These are phyloP conservation scores for Carlito syrichta DNA, from an alignment of 2,113 vertebrate species.

Conservation along the genomic window DNA sequence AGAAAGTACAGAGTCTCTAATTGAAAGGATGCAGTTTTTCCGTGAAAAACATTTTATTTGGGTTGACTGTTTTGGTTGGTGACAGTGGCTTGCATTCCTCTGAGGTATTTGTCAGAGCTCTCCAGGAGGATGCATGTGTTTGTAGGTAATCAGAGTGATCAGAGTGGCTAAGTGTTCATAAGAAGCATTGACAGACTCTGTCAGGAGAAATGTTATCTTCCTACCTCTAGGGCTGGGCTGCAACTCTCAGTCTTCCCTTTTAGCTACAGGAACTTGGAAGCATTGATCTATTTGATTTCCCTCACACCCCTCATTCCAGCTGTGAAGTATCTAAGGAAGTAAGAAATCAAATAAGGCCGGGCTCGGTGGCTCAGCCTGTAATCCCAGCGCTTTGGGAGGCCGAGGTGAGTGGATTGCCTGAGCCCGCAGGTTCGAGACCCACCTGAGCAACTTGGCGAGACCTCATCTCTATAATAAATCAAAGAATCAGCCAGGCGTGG, in stretches of 20 bases:
- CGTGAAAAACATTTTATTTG: not conserved
- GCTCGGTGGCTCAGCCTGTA: no score
- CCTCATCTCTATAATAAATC: no score
- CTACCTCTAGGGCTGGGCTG: not conserved
- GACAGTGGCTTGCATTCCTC: not conserved
- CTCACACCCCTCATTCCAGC: not conserved
- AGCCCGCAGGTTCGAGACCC: no score
- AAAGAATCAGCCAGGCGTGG: no score
- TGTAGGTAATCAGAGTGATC: not conserved
- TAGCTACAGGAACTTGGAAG: not conserved
- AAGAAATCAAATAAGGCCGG: constrained; percentile 12
- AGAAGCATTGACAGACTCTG: not conserved
- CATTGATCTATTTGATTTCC: not conserved
- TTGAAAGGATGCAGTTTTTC: not conserved
- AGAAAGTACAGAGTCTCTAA: not conserved
- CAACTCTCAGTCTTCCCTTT: not conserved
- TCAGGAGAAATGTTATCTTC: not conserved
- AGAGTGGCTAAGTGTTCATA: not conserved
- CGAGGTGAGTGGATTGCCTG: no score
- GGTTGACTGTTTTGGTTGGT: not conserved
- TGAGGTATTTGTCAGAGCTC: not conserved
- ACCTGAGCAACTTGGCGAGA: no score
- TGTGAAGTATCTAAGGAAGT: not conserved
- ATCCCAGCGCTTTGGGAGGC: no score
- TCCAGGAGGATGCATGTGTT: not conserved